phyloP scores from a whole-genome alignment of 2,113 vertebrate genomes.

The Laticauda colubrina region DNA sequence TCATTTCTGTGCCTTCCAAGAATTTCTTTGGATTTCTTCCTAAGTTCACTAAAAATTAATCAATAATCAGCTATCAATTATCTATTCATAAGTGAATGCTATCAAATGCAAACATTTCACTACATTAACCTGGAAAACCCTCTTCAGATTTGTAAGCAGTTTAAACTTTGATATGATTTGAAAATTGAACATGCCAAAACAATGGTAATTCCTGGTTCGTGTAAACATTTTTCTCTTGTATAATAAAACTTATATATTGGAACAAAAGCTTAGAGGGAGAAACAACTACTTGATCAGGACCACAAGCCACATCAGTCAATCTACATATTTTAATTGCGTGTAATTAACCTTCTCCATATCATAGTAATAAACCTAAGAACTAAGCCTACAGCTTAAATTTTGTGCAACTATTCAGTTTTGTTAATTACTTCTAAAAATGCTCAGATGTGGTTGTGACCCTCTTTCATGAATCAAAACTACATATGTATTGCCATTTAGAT shows the following conservation, averaged over 20 bases:
- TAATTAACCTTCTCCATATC: slow-evolving; percentile 18
- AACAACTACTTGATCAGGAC: slow-evolving; percentile 4
- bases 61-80: neutral
- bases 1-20: slow-evolving; percentile 7
- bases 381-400: slow-evolving; percentile 21
- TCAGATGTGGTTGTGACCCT: neutral
- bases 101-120: neutral
- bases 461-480: neutral
- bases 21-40: neutral
- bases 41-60: neutral
- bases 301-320: slow-evolving; percentile 15
- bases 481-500: neutral
- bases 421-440: slow-evolving; percentile 10
- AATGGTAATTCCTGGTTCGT: neutral
- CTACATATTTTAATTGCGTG: slow-evolving; percentile 24
- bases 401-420: neutral
- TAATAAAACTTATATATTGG: slow-evolving; percentile 12
- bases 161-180: slow-evolving; percentile 19
- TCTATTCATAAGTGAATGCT: neutral
- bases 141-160: neutral
- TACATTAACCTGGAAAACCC: neutral
- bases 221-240: neutral
- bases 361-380: slow-evolving; percentile 14
- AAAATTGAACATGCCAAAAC: neutral
- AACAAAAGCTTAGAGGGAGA: slow-evolving; percentile 3